Base-by-base conservation (phyloP, 2,888 invertebrate species). In the Dryobotodes eremita region DNA sequence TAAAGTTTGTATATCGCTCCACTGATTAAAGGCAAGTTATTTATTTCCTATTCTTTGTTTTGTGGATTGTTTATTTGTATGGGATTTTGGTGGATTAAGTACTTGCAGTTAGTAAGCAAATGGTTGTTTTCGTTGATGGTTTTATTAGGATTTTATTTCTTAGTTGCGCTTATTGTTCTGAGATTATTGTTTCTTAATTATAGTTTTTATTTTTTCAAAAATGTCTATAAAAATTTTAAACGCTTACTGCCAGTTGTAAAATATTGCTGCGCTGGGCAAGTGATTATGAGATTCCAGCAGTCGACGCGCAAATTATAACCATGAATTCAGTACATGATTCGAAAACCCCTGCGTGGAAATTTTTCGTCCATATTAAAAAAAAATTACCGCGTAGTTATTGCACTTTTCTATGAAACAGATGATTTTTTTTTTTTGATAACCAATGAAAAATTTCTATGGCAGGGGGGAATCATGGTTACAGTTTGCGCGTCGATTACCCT, bases 1-100 rank as follows among this genome's bases (percentile, higher is more conserved):
- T 85, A 85, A 87, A 86, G 65, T 83, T 79, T 77, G 76, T 85
- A 75, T 76, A 83, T 71, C 68, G 77, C 62, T 73, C 57, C 73
- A 55, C 79, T 79, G 84, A 86, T 86, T 86, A 77, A 86, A 86
- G 75, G 68, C 64, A 42, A 46, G 65, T 74, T 80, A 75, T 79
- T 77, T 82, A 79, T 76, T 75, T 71, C 55, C 68, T n/a, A 79
- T 79, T 80, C 83, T 77, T 83, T 85, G 68, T 74, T 77, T 65
- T 68, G 71, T 71, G 50, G 31, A 81, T 81, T 81, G 59, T 55
- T 66, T 74, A 71, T 68, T 66, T 55, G 61, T 61, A 42, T n/a
- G n/a, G 20, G 26, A 17, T 71, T 64, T 36, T 61, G 17, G 26
- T 68, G 55, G 62, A 68, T 66, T 65, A 50, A 73, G 61, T 66